Evolutionary conservation across 1,140 invertebrate genomes (phyloP).

Genomic region (Triops cancriformis): DNA sequence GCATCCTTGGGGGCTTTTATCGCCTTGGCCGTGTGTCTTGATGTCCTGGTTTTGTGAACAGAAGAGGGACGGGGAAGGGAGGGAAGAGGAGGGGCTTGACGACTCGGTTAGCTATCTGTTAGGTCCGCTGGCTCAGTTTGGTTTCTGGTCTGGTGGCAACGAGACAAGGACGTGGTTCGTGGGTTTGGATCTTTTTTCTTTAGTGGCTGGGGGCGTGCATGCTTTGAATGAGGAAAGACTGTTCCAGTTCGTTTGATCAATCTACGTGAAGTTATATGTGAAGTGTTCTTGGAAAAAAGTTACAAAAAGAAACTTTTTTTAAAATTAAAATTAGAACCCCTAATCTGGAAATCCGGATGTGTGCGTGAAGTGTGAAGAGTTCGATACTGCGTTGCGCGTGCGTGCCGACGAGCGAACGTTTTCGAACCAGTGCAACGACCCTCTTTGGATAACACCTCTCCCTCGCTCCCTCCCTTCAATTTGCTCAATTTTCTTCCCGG

Average conservation of each 20-base stretch:
- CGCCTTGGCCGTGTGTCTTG: not conserved
- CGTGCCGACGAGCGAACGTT: not conserved
- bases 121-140: not conserved
- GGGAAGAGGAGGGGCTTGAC: not conserved
- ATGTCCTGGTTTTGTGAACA: not conserved
- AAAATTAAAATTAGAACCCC: not conserved
- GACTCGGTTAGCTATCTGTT: not conserved
- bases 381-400: not conserved
- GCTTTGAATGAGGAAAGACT: not conserved
- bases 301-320: not conserved
- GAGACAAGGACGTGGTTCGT: not conserved
- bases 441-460: not conserved
- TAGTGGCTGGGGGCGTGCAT: not conserved
- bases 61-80: not conserved
- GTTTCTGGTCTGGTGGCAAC: constrained; percentile 12
- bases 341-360: not conserved
- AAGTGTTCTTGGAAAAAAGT: too few species aligned
- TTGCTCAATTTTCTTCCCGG: not conserved
- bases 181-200: not conserved
- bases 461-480: not conserved
- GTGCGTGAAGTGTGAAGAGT: not conserved
- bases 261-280: too few species aligned
- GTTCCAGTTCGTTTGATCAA: not conserved
- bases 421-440: not conserved
- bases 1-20: not conserved